Conservation (phyloP, 2,888 invertebrate genomes). For the Leptinotarsa juncta region DNA sequence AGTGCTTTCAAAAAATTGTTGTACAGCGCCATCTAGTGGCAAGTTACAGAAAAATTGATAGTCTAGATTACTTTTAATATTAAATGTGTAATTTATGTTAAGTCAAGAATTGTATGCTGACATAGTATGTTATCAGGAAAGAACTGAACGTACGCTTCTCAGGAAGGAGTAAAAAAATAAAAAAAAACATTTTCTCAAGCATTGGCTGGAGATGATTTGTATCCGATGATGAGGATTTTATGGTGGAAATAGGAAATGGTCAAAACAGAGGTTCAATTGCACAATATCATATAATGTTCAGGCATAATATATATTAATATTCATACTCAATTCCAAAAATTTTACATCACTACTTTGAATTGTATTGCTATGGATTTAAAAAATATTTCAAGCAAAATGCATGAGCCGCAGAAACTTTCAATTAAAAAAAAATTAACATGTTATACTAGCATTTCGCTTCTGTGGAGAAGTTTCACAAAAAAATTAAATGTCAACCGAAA, state of each 20-base stretch:
- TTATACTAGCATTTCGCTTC: constrained; percentile 37
- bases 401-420: constrained; percentile 34
- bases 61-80: too few species aligned
- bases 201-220: not conserved
- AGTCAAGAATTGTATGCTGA: too few species aligned
- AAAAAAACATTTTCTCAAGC: too few species aligned
- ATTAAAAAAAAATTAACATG: constrained; percentile 33
- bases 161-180: too few species aligned
- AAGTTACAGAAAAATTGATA: too few species aligned
- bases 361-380: constrained; percentile 42
- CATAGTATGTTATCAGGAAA: too few species aligned
- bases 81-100: too few species aligned
- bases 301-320: constrained; percentile 43
- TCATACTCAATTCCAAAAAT: constrained; percentile 42
- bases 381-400: constrained; percentile 39
- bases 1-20: too few species aligned
- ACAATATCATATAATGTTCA: constrained; percentile 36
- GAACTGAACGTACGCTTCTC: too few species aligned
- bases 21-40: too few species aligned
- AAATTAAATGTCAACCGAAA: constrained; percentile 35
- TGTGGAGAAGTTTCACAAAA: constrained; percentile 37
- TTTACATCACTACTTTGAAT: constrained; percentile 43
- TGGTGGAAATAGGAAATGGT: constrained; percentile 13
- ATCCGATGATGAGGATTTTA: not conserved
- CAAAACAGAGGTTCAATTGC: constrained; percentile 30